Base-by-base conservation (phyloP, 2,888 invertebrate genomes). In the Polymixis flavicincta region DNA sequence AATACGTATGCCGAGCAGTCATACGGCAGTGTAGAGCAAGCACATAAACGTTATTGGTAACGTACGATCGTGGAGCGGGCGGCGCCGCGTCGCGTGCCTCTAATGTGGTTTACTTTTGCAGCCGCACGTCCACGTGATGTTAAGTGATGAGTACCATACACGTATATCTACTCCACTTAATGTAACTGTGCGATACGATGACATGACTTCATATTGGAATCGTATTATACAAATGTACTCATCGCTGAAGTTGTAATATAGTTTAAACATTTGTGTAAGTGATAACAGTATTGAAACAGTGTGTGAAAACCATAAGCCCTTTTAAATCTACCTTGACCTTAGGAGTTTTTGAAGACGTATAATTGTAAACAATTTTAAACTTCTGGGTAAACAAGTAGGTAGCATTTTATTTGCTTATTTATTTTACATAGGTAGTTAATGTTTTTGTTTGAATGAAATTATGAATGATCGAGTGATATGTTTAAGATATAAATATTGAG, bases 91-190 rank as follows among this genome's bases (percentile, higher is more conserved):
- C 72, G 79, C 75, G 73, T n/a, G 71, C 71, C 67, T 71, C 71
- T 87, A 88, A 89, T 89, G 81, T 87, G 84, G 85, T 86, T 87
- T 89, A 86, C 81, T 88, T 89, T 89, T 87, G 88, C 88, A 84
- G 71, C 71, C 82, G 86, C 90, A 90, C 91, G 91, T 90, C 83
- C 76, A 69, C 74, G 64, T 79, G 80, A 81, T 79, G 87, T 86
- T 89, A 88, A 90, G 88, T 90, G 86, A 89, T 88, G 89, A 88
- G 85, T 80, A 77, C 78, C 80, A 80, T 57, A 67, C 60, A 74
- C 61, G 63, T 71, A 73, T 70, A 64, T 66, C 52, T 66, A 82
- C 69, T 60, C 54, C 57, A 65, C 25, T 77, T 32, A 25, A 75
- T 66, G 42, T 72, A 67, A 69, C 28, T 37, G 61, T 28, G 65